Evolutionary conservation across 2,888 invertebrate genomes (phyloP), one percentile per base, ranked within the genome.

Genomic region (Meiosimyza platycephala): DNA sequence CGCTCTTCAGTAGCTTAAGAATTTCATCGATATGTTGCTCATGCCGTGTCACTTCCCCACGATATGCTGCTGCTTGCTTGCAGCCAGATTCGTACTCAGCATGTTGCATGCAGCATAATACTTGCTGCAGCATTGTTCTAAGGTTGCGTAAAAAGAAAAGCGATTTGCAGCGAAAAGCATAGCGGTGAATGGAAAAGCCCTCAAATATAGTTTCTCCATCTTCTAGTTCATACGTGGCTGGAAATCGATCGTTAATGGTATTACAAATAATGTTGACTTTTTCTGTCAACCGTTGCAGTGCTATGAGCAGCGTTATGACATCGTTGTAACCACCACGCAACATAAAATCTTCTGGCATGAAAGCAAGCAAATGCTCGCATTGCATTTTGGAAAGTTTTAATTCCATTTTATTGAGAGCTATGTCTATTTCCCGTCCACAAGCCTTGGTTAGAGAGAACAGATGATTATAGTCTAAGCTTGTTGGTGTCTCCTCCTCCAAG

Each of bases 291-390:
- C 98, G 89, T 6, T 97, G 96, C 70, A 99, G 91, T 69, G 98
- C 88, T 4, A 99, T 88, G 18, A 96, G 90, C 3, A 95, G 91
- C 74, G 95, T 88, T 22, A 99, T 93, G 0, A 97, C 96, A 88
- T 99, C 98, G 84, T 97, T 94, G 87, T 98, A 98, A 63, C 96
- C 94, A 1, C 87, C 87, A 5, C 87, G 90, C 59, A 90, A 90
- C 89, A 96, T 92, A 85, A 98, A 98, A 79, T 95, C 95, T 79
- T 98, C 98, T 0, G 99, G 97, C 91, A 99, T 93, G 84, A 96
- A 99, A 0, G 95, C 93, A n/a, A 94, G 91, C 75, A 99, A 89
- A 88, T 96, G 94, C 64, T 93, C 92, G 0, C 97, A 93, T 73
- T 98, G 93, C 62, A 93, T 92, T 65, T 93, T 91, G 1, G 95